Base-by-base conservation (phyloP, 2,888 invertebrate genomes). In the Hyposoter didymator region DNA sequence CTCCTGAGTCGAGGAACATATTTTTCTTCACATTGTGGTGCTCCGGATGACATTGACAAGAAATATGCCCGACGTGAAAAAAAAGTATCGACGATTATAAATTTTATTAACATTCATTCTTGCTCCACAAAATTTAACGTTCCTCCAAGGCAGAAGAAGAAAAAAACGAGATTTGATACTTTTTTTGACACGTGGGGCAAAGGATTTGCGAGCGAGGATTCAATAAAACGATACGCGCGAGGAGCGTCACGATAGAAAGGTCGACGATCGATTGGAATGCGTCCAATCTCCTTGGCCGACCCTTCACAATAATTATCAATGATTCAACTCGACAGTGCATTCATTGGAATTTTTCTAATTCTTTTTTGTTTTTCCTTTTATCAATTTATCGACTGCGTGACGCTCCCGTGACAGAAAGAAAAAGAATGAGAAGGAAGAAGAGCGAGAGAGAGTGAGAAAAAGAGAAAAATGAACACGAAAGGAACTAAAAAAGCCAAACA, bases 241-340 rank as follows among this genome's bases (percentile, higher is more conserved):
- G 89, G 88, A 92, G 89, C 89, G 88, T 90, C 89, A 90, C 89
- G 87, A 88, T 74, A 76, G 32, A 69, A 82, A 87, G 88, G 82
- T 84, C 85, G 84, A 78, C 87, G 89, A 90, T 83, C 90, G 89
- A 88, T 90, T 91, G 90, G 87, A 92, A 92, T 92, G 92, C 92
- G 92, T 91, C 90, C 90, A 90, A 90, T 89, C 89, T 88, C 89
- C 8, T 82, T 90, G 88, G 88, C 83, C 78, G 85, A 84, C 86
- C 88, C 88, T 76, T 79, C 87, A 82, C 80, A 72, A 84, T 78
- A 14, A 66, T 66, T 45, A 39, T 39, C 49, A 59, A 64, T 35
- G 67, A 75, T 52, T 47, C 47, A 43, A 70, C 47, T 7, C 22
- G 19, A 78, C 35, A 17, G 2, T 32, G n/a, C 32, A 39, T 73